These are phyloP conservation scores for Sphyrna mokarran DNA, from an alignment of 2,113 vertebrate species.

Conservation along the genomic window DNA sequence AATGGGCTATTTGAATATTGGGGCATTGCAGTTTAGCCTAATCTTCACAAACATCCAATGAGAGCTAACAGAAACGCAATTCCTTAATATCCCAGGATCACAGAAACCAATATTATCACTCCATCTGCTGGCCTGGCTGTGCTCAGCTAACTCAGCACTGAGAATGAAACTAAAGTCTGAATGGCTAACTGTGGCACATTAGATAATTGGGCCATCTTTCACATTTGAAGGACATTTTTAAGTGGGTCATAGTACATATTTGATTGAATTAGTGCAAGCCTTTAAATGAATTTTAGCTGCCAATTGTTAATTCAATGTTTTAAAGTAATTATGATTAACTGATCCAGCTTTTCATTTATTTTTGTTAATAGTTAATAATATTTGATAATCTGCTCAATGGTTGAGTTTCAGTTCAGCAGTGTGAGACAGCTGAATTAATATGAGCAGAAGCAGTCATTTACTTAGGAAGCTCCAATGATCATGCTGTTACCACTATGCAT, in stretches of 20 bases:
- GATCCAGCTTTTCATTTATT: background rate
- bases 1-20: background rate
- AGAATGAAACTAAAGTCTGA: background rate
- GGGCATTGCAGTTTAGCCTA: background rate
- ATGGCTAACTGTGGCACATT: background rate
- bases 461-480: background rate
- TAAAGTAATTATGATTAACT: background rate
- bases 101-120: background rate
- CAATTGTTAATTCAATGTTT: background rate
- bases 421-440: conserved; percentile 8
- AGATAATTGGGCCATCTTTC: background rate
- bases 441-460: background rate
- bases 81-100: background rate
- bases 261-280: background rate
- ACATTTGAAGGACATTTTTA: background rate
- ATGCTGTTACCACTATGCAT: background rate
- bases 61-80: background rate
- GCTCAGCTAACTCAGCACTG: background rate
- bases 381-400: background rate
- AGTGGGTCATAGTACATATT: background rate
- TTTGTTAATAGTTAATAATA: background rate
- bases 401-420: background rate
- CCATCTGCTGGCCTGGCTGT: too few species aligned
- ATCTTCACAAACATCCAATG: background rate
- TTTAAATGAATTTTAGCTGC: background rate